Evolutionary conservation across 2,797 vertebrate species (phyloP), one percentile per base, ranked within the genome.

Genomic region (Platalea minor): DNA sequence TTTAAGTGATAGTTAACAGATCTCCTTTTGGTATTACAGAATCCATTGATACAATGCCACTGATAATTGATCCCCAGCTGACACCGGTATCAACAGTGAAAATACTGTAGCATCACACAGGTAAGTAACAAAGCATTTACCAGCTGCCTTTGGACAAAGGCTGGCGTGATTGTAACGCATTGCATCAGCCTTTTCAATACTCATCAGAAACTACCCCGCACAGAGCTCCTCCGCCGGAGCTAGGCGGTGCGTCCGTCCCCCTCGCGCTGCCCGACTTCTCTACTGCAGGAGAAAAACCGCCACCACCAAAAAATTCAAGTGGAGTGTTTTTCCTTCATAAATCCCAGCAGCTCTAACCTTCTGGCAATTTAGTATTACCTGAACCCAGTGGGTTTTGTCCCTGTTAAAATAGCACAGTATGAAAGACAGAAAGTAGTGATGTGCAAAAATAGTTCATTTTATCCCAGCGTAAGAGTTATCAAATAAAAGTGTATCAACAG

Each of bases 81-180:
- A 39, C 29, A 61, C 43, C 69, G 54, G 28, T 12, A 57, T 7
- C 20, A 6, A 20, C 33, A 70, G 33, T 15, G 33, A 72, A 50
- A 76, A 45, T 16, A 41, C 26, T 29, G 19, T 0, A 73, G 39
- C 29, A 67, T 10, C 56, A 43, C 48, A 37, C 0, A 0, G 25
- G 29, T 59, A 50, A 41, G 72, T 51, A 85, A 65, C 39, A 61
- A 77, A 88, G 29, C 41, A 29, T 15, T 69, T 59, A 37, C 53
- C 65, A 78, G 24, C 31, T 59, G 35, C 11, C 76, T 80, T 39
- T 77, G 60, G 51, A 10, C 37, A 46, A 60, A 70, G 65, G 24
- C 89, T 70, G 64, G 51, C 15, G 11, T 43, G 28, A 23, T 5
- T 75, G 53, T 10, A 16, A 26, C 8, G 20, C 43, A 18, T 13